These are phyloP conservation scores for Ashinkailepas kermadecensis DNA, from an alignment of 2,888 invertebrate species.

Conservation along the genomic window DNA sequence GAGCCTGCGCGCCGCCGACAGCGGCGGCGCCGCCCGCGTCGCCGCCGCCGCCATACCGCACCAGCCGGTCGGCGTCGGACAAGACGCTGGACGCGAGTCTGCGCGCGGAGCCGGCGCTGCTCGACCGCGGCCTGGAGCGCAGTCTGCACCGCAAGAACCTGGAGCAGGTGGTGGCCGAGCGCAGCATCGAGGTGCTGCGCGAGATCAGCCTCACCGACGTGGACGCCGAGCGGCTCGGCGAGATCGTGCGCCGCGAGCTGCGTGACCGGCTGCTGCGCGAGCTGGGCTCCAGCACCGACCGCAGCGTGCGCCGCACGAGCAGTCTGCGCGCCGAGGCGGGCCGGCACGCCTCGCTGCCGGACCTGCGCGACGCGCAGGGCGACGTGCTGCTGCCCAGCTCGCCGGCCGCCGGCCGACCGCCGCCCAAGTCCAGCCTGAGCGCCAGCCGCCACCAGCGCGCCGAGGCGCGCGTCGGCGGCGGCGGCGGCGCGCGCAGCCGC, in stretches of 20 bases:
- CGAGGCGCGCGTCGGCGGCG: slow-evolving; percentile 26
- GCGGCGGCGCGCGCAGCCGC: slow-evolving; percentile 28
- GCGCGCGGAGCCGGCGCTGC: slow-evolving; percentile 24
- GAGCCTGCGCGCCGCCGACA: slow-evolving; percentile 28
- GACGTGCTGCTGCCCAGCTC: not conserved
- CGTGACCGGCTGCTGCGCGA: slow-evolving; percentile 48
- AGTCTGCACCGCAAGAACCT: slow-evolving; percentile 57
- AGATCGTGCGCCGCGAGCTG: slow-evolving; percentile 22
- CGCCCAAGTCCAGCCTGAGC: slow-evolving; percentile 44
- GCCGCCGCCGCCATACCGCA: slow-evolving; percentile 24
- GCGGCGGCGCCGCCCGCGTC: slow-evolving; percentile 28
- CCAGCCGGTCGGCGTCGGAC: not conserved
- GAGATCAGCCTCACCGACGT: slow-evolving; percentile 25
- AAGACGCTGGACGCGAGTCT: slow-evolving; percentile 20
- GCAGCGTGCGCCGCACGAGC: slow-evolving; percentile 8
- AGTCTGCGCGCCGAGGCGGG: not conserved
- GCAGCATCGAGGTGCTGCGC: slow-evolving; percentile 41
- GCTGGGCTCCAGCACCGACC: slow-evolving; percentile 53
- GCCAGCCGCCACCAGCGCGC: slow-evolving; percentile 40
- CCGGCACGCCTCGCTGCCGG: slow-evolving; percentile 31
- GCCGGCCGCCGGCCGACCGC: slow-evolving; percentile 47
- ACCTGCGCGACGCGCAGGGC: slow-evolving; percentile 25
- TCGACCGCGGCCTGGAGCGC: slow-evolving; percentile 31
- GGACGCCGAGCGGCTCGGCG: slow-evolving; percentile 17
- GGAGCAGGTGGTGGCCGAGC: slow-evolving; percentile 51